Evolutionary conservation across 2,797 vertebrate species (phyloP), one percentile per base, ranked within the genome.

Genomic region (Enteromius mattozi): DNA sequence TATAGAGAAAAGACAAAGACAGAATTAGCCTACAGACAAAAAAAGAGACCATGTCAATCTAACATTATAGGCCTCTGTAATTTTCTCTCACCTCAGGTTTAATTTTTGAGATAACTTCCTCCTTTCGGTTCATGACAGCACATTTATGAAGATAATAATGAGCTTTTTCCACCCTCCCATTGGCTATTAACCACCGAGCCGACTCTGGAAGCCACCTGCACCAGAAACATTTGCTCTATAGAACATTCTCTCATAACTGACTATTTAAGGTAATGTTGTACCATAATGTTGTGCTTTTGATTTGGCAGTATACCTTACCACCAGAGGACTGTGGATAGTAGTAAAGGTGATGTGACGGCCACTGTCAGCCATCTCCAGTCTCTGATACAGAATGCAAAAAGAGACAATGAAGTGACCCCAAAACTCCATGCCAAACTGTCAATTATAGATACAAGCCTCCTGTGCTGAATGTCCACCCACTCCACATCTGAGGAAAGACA

Each of bases 381-480:
- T 42, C 83, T 88, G 56, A 92, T 68, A 10, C 80, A 80, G 61
- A 78, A 92, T 0, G 88, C 90, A 63, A 90, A 81, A 4, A 75
- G 51, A 21, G 89, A 63, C 40, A 92, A 82, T 33, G 78, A 10
- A 6, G n/a, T 65, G 49, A 16, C 90, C 6, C 93, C 94, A 88
- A 93, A 90, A 0, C 93, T 90, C 95, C 95, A 96, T 1, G 94
- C 89, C 42, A 95, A 71, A 84, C 93, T 93, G 83, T 95, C 94
- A 0, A 93, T 66, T 17, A 95, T 86, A 82, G 92, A 94, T 35
- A 93, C 91, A 66, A 95, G 17, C 71, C 91, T 94, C 71, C 95
- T 92, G 90, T 94, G 93, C 68, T 92, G 47, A 54, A 95, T 90
- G 85, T 94, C 93, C 27, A 94, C 94, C 95, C 95, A 95, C 88